phyloP scores from a whole-genome alignment of 2,113 vertebrate genomes.

The Argyrosomus japonicus region DNA sequence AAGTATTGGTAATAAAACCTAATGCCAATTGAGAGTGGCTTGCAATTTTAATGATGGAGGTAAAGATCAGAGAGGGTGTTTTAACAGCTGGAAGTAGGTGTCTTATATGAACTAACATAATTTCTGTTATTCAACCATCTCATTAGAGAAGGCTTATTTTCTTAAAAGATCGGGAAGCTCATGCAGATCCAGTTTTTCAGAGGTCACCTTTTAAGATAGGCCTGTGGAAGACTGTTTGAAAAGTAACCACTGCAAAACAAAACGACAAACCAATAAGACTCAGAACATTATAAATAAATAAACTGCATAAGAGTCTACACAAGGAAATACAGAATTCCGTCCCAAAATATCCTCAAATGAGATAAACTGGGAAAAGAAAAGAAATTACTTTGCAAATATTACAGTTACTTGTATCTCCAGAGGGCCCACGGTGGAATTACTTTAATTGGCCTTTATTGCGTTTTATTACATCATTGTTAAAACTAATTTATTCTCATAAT shows the following conservation, averaged over 20 bases:
- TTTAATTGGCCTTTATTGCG: conserved; percentile 10
- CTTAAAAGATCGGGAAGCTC: not conserved
- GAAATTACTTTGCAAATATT: not conserved
- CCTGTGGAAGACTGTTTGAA: too few relatives aligned
- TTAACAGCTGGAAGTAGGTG: not conserved
- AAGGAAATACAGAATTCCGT: too few relatives aligned
- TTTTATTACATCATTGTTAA: conserved; percentile 32
- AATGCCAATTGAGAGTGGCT: not conserved
- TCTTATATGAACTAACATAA: not conserved
- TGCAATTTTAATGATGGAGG: not conserved
- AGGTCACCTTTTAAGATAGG: too few relatives aligned
- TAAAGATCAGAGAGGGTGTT: not conserved
- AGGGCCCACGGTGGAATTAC: not conserved
- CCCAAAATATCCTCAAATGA: not conserved
- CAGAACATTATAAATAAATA: not conserved
- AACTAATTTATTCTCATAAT: not conserved
- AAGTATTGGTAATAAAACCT: not conserved
- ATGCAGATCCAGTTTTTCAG: not conserved
- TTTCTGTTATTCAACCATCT: not conserved
- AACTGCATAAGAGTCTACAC: not conserved
- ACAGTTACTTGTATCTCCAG: not conserved
- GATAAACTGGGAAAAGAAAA: not conserved
- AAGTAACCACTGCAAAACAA: too few relatives aligned
- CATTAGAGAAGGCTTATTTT: not conserved
- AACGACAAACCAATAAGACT: too few relatives aligned